Evolutionary conservation across 2,888 invertebrate species (phyloP), one percentile per base, ranked within the genome.

Genomic region (Drosophila flavopinicola): DNA sequence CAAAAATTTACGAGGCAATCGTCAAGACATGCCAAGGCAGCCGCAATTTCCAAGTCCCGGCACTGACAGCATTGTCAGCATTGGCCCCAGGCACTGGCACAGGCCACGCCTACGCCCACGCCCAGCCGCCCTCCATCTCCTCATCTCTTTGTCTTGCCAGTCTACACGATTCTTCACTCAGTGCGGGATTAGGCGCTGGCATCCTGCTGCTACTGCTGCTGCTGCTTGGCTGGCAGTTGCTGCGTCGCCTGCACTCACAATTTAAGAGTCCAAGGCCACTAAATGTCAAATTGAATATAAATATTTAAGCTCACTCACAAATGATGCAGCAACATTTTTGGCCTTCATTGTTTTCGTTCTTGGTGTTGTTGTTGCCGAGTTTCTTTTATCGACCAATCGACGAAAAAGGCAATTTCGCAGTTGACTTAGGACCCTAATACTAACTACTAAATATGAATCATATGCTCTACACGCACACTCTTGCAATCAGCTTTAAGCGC

Each of bases 251-350:
- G 75, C 59, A 68, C 30, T 58, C 48, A 51, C 59, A 58, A 44
- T 66, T 54, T 44, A 44, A 49, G 58, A 32, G 64, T 64, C 42
- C 78, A 68, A 68, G 78, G 82, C 68, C 60, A 65, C 61, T 66
- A 77, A 83, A 66, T 78, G 68, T 74, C 75, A 83, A 83, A 78
- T 74, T 79, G 83, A 75, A 78, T 83, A 78, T 83, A 76, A 79
- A 83, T 79, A 78, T 78, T 78, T 71, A 71, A 76, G 60, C 61
- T 68, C 35, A 23, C 51, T 61, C 41, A 57, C 52, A 66, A 75
- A 73, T 82, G 82, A 79, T 76, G 79, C 76, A 73, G 78, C 83
- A 71, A 47, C 58, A 73, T 53, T 61, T 42, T 48, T 49, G 37
- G 45, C 49, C 41, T 60, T 60, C 56, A 30, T 39, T 15, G n/a